Base-by-base conservation (phyloP, 2,888 invertebrate species). In the Nomada lathburiana region DNA sequence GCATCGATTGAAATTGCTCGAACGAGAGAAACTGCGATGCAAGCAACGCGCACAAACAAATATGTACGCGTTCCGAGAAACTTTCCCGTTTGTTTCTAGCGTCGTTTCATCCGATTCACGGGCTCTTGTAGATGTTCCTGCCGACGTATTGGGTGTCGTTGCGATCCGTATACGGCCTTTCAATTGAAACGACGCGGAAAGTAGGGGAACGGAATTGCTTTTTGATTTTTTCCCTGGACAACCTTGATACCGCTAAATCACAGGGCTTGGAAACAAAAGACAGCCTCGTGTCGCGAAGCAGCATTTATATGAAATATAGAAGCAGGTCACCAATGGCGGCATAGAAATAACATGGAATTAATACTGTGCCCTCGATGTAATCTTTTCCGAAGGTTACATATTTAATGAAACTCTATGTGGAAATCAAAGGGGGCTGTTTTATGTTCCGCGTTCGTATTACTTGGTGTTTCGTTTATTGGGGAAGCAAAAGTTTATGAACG, bases 1-100 rank as follows among this genome's bases (percentile, higher is more conserved):
- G 13, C 71, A 55, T 55, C 71, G 70, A 70, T 76, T 63, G 64
- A 23, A 71, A 55, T 71, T 57, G 57, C 42, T 57, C 47, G 64
- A 20, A 71, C n/a, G 57, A 52, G 57, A 52, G 64, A 52, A 64
- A 76, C 50, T 20, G 16, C 57, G 26, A 23, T 55, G 23, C 55
- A 3, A 55, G 23, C 55, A 55, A 55, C 55, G 23, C 20, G 55
- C 55, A 20, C 7, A 18, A 18, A 23, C 20, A 20, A 23, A 20
- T 55, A 55, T 20, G n/a, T 72, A 52, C 50, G 16, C 52, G 76
- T 72, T 42, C 29, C 42, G 4, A 52, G 64, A 29, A 65, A 59
- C 59, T 72, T 65, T 52, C 16, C 20, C 64, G 42, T 52, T n/a
- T 72, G 72, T 65, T 50, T 52, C 26, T 52, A 26, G 50, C 59